Evolutionary conservation across 2,113 vertebrate genomes (phyloP).

Genomic region (Otolemur garnettii): DNA sequence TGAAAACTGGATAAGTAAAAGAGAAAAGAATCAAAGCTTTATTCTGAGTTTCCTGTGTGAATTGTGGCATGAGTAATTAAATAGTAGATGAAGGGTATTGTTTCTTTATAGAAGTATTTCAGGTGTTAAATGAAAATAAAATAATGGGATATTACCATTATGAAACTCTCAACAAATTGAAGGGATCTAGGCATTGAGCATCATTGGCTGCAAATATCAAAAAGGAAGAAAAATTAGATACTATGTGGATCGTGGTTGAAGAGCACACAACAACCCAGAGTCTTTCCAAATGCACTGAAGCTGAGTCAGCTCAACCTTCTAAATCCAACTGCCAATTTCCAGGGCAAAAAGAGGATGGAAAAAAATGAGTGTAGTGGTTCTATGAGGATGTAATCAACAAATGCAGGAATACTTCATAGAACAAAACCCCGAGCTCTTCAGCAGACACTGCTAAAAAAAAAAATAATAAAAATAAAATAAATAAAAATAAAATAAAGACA

Average conservation of each 20-base stretch:
- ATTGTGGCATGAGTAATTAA: not conserved
- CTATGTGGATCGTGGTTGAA: not conserved
- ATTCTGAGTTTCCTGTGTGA: not conserved
- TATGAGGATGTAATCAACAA: not conserved
- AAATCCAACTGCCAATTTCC: not conserved
- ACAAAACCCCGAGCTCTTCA: not conserved
- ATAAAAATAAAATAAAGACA: not conserved
- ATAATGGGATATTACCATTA: not conserved
- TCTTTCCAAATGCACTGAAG: not conserved
- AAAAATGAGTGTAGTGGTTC: not conserved
- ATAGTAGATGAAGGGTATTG: not conserved
- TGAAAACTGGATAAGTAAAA: not conserved
- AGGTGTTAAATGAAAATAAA: not conserved
- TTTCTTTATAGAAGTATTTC: not conserved
- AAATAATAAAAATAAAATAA: not conserved
- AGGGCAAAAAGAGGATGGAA: not conserved
- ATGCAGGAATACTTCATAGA: not conserved
- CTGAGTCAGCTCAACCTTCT: not conserved
- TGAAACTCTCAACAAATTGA: not conserved
- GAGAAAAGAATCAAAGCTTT: not conserved
- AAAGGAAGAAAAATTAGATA: not conserved
- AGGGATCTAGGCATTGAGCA: not conserved
- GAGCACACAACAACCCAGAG: not conserved
- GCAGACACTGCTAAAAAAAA: not conserved
- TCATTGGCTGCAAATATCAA: not conserved